These are phyloP conservation scores for Passerina amoena DNA, from an alignment of 2,113 vertebrate species.

Conservation along the genomic window DNA sequence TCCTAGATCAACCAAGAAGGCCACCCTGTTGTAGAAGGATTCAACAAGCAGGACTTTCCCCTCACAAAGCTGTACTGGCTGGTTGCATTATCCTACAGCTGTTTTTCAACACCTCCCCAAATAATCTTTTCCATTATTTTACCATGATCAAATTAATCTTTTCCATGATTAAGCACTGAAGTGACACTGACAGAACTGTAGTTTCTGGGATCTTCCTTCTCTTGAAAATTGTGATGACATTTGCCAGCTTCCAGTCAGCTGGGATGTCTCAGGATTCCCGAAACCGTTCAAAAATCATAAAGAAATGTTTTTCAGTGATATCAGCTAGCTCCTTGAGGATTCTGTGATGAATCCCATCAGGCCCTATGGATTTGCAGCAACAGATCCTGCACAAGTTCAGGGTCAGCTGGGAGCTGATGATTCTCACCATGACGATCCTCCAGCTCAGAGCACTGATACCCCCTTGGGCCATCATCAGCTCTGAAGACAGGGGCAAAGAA, in stretches of 20 bases:
- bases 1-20: background rate
- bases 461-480: background rate
- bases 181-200: background rate
- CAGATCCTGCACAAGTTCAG: background rate
- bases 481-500: background rate
- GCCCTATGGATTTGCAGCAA: background rate
- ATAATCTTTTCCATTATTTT: background rate
- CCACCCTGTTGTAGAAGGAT: background rate
- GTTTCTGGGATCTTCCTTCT: background rate
- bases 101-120: background rate
- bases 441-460: background rate
- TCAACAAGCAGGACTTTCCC: background rate
- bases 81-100: rapidly evolving
- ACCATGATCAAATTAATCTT: background rate
- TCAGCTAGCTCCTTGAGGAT: background rate
- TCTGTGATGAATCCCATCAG: background rate
- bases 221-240: rapidly evolving
- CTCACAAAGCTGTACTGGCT: background rate
- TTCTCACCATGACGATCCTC: background rate
- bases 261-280: background rate
- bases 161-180: background rate
- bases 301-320: background rate
- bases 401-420: background rate
- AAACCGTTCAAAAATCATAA: background rate
- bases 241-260: background rate